phyloP scores from a whole-genome alignment of 2,797 vertebrate genomes.

The Hybognathus amarus region DNA sequence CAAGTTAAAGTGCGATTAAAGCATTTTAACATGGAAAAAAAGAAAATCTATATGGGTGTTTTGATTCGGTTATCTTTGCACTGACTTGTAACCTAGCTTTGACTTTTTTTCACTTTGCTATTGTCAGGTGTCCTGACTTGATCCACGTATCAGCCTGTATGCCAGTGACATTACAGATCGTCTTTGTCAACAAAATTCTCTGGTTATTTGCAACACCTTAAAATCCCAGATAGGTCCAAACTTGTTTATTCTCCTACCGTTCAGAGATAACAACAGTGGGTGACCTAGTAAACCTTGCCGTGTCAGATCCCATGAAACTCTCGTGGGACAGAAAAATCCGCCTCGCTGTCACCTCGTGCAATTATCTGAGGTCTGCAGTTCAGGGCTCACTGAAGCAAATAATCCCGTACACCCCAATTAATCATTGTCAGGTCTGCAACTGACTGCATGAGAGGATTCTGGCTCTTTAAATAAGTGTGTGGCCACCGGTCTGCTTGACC shows the following conservation, averaged over 20 bases:
- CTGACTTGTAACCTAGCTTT: constrained; percentile 9
- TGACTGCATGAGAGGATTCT: constrained; percentile 30
- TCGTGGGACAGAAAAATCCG: constrained; percentile 20
- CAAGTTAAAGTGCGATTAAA: background rate
- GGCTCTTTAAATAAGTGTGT: constrained; percentile 53
- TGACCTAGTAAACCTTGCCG: constrained; percentile 56
- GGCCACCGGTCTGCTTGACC: constrained; percentile 54
- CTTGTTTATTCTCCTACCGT: constrained; percentile 59
- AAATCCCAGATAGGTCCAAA: constrained; percentile 62
- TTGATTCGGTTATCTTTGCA: constrained; percentile 10
- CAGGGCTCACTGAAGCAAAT: constrained; percentile 54
- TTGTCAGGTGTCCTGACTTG: constrained; percentile 28
- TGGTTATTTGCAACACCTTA: constrained; percentile 57
- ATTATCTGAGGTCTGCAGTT: constrained; percentile 65
- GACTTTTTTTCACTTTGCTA: constrained; percentile 29
- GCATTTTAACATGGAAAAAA: background rate
- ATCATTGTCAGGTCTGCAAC: constrained; percentile 44
- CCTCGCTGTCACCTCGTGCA: constrained; percentile 30
- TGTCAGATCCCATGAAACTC: constrained; percentile 56
- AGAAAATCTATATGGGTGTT: background rate
- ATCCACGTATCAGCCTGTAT: constrained; percentile 52
- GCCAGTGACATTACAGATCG: constrained; percentile 47
- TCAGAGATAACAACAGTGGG: constrained; percentile 59
- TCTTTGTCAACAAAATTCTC: constrained; percentile 43
- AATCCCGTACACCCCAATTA: constrained; percentile 65